Conservation (phyloP, 2,113 vertebrate species). For the Cryptomyrus ogoouensis region DNA sequence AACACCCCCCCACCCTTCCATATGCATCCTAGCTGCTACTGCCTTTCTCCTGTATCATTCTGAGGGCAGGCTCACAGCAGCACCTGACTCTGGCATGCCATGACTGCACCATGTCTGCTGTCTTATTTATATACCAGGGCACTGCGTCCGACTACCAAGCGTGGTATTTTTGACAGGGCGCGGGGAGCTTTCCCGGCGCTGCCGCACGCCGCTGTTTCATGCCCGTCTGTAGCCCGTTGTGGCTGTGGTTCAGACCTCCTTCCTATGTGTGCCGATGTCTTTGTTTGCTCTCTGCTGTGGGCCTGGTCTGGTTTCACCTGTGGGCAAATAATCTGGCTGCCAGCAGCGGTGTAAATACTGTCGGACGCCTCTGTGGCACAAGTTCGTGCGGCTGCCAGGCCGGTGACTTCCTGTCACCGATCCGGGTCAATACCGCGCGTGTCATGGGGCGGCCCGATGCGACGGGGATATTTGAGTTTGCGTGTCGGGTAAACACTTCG, state of each 20-base stretch:
- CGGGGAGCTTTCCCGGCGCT: background rate
- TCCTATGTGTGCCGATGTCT: background rate
- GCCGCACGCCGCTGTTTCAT: background rate
- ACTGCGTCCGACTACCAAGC: background rate
- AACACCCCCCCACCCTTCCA: background rate
- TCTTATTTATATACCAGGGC: background rate
- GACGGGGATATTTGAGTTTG: background rate
- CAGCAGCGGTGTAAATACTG: background rate
- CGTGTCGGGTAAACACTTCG: background rate
- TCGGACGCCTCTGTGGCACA: background rate
- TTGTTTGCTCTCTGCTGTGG: background rate
- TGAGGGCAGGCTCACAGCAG: background rate
- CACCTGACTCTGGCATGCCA: background rate
- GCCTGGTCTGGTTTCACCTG: background rate
- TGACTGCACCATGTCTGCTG: background rate
- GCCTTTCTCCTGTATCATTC: conserved; percentile 7
- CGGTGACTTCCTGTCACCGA: too few relatives aligned
- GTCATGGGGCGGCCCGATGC: background rate
- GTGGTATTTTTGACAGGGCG: background rate
- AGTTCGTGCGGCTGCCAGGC: background rate
- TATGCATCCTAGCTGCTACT: conserved; percentile 11
- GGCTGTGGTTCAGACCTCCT: background rate
- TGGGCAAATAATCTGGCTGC: background rate
- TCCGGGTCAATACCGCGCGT: background rate
- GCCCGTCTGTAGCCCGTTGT: background rate